A percentile compares a stretch with the other conserved stretches of the same genome.
Conservation (phyloP, 2,113 vertebrate species). For the Psettodes erumei region DNA sequence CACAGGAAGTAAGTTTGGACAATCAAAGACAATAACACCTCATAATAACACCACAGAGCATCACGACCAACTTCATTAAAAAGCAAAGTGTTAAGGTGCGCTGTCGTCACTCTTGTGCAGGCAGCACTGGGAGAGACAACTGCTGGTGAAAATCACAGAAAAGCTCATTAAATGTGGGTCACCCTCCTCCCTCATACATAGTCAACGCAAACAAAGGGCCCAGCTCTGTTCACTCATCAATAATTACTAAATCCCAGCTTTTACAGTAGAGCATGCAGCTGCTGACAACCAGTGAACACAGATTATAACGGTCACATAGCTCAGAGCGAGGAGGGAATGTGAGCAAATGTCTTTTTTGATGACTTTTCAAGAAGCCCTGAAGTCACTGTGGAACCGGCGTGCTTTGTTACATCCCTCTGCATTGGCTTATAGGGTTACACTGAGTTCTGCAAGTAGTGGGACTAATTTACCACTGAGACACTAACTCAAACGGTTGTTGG, state of each 20-base stretch:
- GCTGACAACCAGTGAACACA: conserved; percentile 23
- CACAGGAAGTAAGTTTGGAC: no score
- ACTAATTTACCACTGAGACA: not conserved
- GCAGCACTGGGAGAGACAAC: not conserved
- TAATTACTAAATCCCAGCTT: not conserved
- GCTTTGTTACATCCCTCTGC: conserved; percentile 6
- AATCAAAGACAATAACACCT: not conserved
- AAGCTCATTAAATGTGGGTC: no score
- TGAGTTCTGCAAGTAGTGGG: not conserved
- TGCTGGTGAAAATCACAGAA: not conserved
- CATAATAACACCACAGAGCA: not conserved
- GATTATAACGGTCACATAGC: not conserved
- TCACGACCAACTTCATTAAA: not conserved
- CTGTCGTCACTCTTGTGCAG: not conserved
- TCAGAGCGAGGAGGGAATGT: conserved; percentile 7
- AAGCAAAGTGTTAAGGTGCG: not conserved
- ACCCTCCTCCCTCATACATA: not conserved
- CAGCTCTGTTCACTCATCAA: not conserved
- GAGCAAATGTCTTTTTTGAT: conserved; percentile 16
- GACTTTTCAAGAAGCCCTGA: conserved; percentile 16
- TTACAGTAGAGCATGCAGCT: not conserved
- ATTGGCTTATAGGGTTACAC: not conserved
- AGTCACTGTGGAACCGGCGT: not conserved
- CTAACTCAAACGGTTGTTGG: not conserved
- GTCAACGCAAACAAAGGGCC: not conserved